Base-by-base conservation (phyloP, 2,113 vertebrate species). In the Notothenia rossii region DNA sequence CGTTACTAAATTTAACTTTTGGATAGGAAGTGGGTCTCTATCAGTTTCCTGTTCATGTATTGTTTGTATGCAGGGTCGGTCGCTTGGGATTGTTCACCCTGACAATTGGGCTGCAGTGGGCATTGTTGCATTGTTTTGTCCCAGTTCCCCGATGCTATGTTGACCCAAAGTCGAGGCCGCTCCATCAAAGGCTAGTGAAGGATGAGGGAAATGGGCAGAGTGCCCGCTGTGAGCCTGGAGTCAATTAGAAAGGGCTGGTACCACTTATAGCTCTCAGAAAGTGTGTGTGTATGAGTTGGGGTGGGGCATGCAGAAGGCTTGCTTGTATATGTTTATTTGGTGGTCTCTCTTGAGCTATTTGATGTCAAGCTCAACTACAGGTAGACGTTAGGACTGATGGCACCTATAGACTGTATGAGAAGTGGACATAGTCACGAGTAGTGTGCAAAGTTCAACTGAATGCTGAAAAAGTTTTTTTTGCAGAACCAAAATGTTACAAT, bases 51-150 rank as follows among this genome's bases (percentile, higher is more conserved):
- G 79, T 77, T 91, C 63, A 85, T 86, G 69, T 60, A 86, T 80
- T 90, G 88, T 91, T 89, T 50, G 65, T 85, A 88, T 85, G 82
- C 46, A 45, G 85, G 83, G 87, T 40, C 61, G 82, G 65, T 77
- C 18, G 11, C 46, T 61, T 51, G 70, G 74, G 84, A 91, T 91
- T 90, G 91, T 94, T 89, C 75, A 59, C 81, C 69, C 69, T 77
- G 85, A 95, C 93, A 95, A 95, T 95, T 85, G 83, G 22, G 72
- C 70, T 46, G 75, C 66, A 15, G 63, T 86, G 83, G 91, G 88
- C 85, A 92, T 90, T 93, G 93, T 94, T 90, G 53, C 62, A 91
- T 92, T 94, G 91, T 94, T 87, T 92, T 84, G 17, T 80, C 64
- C 60, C 2, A 10, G 79, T 49, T 83, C 77, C 83, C 73, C 55